These are phyloP conservation scores for Notechis scutatus DNA, from an alignment of 2,113 vertebrate genomes.

Conservation along the genomic window DNA sequence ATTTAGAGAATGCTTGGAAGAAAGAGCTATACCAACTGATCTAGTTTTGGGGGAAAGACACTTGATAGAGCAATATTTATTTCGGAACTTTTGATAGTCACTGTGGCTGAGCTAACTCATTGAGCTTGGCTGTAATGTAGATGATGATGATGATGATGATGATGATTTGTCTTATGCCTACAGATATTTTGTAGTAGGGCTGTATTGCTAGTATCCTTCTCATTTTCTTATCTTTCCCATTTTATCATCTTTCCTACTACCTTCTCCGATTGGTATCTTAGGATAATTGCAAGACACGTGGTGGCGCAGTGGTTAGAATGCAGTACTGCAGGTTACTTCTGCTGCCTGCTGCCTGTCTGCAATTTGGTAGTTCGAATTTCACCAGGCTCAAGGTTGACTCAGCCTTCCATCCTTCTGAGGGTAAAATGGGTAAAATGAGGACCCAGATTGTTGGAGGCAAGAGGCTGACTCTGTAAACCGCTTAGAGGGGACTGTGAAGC, in stretches of 20 bases:
- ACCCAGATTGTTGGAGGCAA: no score
- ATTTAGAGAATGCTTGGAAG: background rate
- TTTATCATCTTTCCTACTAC: background rate
- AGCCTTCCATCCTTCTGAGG: no score
- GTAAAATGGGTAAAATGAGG: no score
- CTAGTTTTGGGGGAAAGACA: accelerated
- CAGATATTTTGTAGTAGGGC: background rate
- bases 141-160: no score
- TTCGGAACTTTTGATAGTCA: background rate
- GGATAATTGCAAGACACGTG: no score
- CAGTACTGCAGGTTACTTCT: no score
- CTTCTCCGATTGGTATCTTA: background rate
- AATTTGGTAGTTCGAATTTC: no score
- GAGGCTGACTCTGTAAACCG: no score
- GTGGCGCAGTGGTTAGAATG: no score
- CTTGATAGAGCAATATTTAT: accelerated
- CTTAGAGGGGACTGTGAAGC: no score
- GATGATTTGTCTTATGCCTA: background rate
- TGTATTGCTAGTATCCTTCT: background rate
- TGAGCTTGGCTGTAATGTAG: background rate
- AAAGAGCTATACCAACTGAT: background rate
- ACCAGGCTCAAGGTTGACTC: no score
- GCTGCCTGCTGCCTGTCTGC: no score
- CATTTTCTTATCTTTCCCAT: background rate
- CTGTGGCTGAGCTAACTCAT: background rate